Evolutionary conservation across 2,113 vertebrate genomes (phyloP).

Genomic region (Jacana jacana): DNA sequence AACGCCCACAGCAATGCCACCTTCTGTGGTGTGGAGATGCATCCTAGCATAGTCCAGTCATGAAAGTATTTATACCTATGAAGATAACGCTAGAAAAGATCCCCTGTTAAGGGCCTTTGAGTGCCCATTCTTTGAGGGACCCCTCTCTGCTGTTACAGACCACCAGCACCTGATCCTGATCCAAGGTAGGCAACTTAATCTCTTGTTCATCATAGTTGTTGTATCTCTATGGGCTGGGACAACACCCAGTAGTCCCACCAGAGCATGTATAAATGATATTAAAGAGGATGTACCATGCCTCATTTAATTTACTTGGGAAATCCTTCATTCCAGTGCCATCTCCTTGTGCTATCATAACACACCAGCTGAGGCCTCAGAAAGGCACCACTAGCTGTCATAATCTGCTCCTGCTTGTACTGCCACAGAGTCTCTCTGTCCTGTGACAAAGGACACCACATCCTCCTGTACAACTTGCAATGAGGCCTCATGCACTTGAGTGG

Average conservation of each 20-base stretch:
- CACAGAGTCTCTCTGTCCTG: not conserved
- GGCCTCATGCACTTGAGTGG: not conserved
- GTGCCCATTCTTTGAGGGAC: not conserved
- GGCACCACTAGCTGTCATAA: not conserved
- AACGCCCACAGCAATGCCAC: not conserved
- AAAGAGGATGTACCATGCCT: not conserved
- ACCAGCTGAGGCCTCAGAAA: not conserved
- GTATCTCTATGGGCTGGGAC: not conserved
- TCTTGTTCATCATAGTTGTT: not conserved
- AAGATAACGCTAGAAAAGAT: not conserved
- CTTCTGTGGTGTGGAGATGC: fast-evolving
- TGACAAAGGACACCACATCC: not conserved
- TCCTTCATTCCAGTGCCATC: not conserved
- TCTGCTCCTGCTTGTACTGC: not conserved
- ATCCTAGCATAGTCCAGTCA: not conserved
- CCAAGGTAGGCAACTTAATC: not conserved
- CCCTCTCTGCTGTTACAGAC: not conserved
- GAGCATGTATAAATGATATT: not conserved
- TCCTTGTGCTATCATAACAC: not conserved
- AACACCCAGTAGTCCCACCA: not conserved
- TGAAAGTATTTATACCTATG: not conserved
- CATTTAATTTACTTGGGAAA: not conserved
- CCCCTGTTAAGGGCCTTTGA: not conserved
- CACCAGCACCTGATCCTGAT: not conserved
- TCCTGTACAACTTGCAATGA: fast-evolving